Conservation (phyloP, 2,113 vertebrate species). For the Mugil cephalus region DNA sequence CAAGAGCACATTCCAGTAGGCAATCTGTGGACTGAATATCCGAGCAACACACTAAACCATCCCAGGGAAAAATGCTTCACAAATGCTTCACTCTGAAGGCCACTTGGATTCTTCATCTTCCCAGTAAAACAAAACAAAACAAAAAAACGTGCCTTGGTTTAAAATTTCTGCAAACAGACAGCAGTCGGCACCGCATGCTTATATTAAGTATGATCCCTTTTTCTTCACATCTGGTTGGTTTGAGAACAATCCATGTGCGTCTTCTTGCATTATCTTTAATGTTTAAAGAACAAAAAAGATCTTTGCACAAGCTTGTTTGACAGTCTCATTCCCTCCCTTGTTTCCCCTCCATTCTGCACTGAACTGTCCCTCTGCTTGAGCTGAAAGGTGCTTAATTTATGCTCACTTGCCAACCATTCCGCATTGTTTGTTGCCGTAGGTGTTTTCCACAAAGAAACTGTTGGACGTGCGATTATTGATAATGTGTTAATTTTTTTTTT, state of each 20-base stretch:
- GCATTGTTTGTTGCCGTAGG: conserved; percentile 43
- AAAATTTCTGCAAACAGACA: background rate
- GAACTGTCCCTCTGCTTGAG: conserved; percentile 50
- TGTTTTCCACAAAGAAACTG: conserved; percentile 58
- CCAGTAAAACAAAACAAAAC: background rate
- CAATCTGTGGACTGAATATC: conserved; percentile 59
- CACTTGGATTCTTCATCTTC: background rate
- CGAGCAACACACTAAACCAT: conserved; percentile 25
- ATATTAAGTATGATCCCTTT: conserved; percentile 80
- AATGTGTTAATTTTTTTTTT: conserved; percentile 63
- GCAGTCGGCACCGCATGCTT: conserved; percentile 68
- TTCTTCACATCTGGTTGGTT: conserved; percentile 35
- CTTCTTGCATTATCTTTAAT: conserved; percentile 83
- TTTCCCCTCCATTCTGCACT: conserved; percentile 64
- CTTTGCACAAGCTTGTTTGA: conserved; percentile 59
- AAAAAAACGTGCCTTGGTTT: background rate
- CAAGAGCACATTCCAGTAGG: conserved; percentile 73
- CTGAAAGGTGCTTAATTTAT: conserved; percentile 22
- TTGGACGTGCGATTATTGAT: conserved; percentile 61
- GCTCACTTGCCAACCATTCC: conserved; percentile 28
- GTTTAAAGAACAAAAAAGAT: conserved; percentile 82
- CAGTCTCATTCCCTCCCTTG: conserved; percentile 4
- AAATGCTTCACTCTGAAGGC: background rate
- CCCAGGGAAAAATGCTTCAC: conserved; percentile 23
- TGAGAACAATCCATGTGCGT: conserved; percentile 23